Evolutionary conservation across 1,140 invertebrate species (phyloP).

Genomic region (Sarcophaga peregrina): DNA sequence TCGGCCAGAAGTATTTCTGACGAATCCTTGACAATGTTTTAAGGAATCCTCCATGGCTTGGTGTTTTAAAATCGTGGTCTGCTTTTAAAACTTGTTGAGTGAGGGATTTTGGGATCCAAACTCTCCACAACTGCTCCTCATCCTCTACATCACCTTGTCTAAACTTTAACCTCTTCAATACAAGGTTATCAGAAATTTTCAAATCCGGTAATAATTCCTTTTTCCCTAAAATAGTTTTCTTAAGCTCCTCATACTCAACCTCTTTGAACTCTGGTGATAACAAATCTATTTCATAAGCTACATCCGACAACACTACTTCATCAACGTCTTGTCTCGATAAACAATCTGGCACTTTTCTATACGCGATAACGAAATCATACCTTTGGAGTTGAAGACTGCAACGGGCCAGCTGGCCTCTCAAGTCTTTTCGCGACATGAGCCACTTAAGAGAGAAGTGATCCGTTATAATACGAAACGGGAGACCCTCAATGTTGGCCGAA

Average conservation of each 20-base stretch:
- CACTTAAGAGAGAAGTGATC: too few species aligned
- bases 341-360: background rate
- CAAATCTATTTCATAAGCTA: too few species aligned
- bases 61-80: background rate
- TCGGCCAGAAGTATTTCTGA: too few species aligned
- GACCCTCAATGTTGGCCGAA: too few species aligned
- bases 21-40: too few species aligned
- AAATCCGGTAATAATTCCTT: too few species aligned
- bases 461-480: too few species aligned
- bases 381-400: background rate
- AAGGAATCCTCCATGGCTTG: constrained; percentile 23
- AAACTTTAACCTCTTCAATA: too few species aligned
- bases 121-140: background rate
- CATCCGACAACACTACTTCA: background rate
- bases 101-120: background rate
- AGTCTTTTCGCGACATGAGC: constrained; percentile 31
- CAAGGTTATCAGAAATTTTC: too few species aligned
- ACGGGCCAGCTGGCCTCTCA: background rate
- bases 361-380: background rate
- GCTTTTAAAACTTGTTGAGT: background rate
- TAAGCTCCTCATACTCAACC: too few species aligned
- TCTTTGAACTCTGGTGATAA: too few species aligned
- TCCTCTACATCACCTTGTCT: background rate
- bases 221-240: too few species aligned
- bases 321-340: background rate